These are phyloP conservation scores for Cecropterus lyciades DNA, from an alignment of 1,140 invertebrate species.

Conservation along the genomic window DNA sequence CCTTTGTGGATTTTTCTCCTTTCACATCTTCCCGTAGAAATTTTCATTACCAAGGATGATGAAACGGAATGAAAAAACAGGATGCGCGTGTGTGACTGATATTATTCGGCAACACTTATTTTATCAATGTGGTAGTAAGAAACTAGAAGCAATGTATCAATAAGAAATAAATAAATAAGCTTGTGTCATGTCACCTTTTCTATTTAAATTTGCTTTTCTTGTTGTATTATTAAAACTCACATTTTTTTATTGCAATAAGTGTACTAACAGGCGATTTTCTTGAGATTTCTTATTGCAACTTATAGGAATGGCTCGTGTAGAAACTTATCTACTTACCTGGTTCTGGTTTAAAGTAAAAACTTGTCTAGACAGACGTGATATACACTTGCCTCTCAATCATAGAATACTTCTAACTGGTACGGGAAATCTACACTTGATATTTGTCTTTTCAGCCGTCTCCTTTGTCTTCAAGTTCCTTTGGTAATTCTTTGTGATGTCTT, in stretches of 20 bases:
- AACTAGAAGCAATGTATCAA: too few relatives aligned
- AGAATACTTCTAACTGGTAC: slow-evolving; percentile 15
- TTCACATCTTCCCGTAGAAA: neutral
- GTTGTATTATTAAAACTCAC: too few relatives aligned
- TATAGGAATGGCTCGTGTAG: slow-evolving; percentile 39
- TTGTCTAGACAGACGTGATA: slow-evolving; percentile 46
- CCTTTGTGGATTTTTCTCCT: slow-evolving; percentile 1
- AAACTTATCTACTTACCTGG: slow-evolving; percentile 46
- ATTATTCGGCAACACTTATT: too few relatives aligned
- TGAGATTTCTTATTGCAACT: slow-evolving; percentile 45
- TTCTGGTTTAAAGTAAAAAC: slow-evolving; percentile 44
- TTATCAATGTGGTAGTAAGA: too few relatives aligned
- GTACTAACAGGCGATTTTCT: slow-evolving; percentile 4
- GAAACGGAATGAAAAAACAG: neutral
- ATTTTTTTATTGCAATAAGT: too few relatives aligned
- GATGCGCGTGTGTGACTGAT: too few relatives aligned
- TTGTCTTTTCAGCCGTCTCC: slow-evolving; percentile 5
- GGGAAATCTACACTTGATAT: slow-evolving; percentile 11
- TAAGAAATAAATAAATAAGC: too few relatives aligned
- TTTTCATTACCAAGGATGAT: slow-evolving; percentile 5
- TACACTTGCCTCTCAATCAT: slow-evolving; percentile 24
- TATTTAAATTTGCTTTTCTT: too few relatives aligned
- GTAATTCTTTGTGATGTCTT: neutral
- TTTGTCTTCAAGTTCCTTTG: neutral
- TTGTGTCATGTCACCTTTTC: too few relatives aligned